A percentile compares a stretch with the other conserved stretches of the same genome.
These are phyloP conservation scores for Odocoileus hemionus DNA, from an alignment of 2,113 vertebrate species.

Conservation along the genomic window DNA sequence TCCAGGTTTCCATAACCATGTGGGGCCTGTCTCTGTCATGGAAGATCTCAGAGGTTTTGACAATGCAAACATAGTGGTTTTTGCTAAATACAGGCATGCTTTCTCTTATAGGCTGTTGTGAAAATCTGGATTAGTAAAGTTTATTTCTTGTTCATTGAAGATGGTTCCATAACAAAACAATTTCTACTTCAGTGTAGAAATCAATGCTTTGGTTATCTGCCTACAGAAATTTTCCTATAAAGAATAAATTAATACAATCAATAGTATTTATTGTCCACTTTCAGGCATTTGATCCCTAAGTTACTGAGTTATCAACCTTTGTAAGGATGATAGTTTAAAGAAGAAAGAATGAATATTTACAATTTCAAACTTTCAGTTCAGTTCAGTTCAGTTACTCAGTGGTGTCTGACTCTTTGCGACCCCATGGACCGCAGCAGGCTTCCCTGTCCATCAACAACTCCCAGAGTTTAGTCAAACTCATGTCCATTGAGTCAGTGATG, in stretches of 20 bases:
- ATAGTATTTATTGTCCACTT: neutral
- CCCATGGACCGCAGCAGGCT: neutral
- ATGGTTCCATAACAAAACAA: neutral
- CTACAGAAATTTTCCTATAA: neutral
- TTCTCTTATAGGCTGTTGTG: neutral
- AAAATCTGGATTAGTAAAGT: neutral
- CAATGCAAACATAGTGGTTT: neutral
- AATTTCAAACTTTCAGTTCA: neutral
- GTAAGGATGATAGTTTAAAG: neutral
- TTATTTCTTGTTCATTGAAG: neutral
- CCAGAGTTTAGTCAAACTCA: neutral
- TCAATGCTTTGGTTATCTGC: neutral
- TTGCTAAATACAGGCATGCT: neutral
- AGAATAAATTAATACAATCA: neutral
- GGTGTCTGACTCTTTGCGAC: neutral
- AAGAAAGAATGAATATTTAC: neutral
- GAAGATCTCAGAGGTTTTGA: neutral
- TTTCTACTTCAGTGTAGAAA: neutral
- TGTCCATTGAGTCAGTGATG: rapidly evolving
- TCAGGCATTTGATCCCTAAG: neutral
- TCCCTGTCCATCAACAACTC: neutral
- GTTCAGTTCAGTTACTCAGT: neutral
- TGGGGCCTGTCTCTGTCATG: neutral
- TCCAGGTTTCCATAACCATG: neutral
- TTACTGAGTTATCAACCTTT: neutral